Evolutionary conservation across 2,888 invertebrate species (phyloP), one percentile per base, ranked within the genome.

Genomic region (Rosalia funebris): DNA sequence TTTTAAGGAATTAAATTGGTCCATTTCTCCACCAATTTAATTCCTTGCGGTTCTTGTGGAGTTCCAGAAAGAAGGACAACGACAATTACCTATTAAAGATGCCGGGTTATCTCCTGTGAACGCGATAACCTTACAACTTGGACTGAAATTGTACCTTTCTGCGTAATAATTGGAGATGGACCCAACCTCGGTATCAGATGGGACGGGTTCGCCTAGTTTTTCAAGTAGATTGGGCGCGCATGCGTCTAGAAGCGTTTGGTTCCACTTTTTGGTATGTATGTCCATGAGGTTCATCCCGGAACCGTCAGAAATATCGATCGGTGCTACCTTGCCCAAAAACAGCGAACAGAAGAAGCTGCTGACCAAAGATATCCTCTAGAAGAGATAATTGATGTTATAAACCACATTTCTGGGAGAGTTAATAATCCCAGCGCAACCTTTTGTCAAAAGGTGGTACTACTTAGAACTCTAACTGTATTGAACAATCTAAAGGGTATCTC

Each of bases 41-140:
- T n/a, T n/a, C n/a, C n/a, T n/a, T n/a, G n/a, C n/a, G n/a, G n/a
- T n/a, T n/a, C n/a, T n/a, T n/a, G n/a, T n/a, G n/a, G n/a, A n/a
- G n/a, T n/a, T 37, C 12, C 34, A 12, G 25, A 25, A 25, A 25
- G n/a, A n/a, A n/a, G n/a, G n/a, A n/a, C n/a, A n/a, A n/a, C n/a
- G n/a, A n/a, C n/a, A n/a, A 25, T 3, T 81, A 87, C 93, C 93
- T 65, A 91, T 89, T 15, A 95, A 82, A 0, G 94, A 92, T 1
- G 93, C 91, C 16, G 95, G 93, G 85, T 98, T 98, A 80, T 98
- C 98, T 0, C 98, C 98, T 0, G 97, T 97, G 80, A 96, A 97
- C 0, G 95, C 91, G 1, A 94, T 84, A 1, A 98, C 87, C 73
- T 87, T 84, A 78, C 98, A 98, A 10, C 89, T 85, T 0, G 89